Conservation (phyloP, 2,797 vertebrate species). For the Botia kubotai region DNA sequence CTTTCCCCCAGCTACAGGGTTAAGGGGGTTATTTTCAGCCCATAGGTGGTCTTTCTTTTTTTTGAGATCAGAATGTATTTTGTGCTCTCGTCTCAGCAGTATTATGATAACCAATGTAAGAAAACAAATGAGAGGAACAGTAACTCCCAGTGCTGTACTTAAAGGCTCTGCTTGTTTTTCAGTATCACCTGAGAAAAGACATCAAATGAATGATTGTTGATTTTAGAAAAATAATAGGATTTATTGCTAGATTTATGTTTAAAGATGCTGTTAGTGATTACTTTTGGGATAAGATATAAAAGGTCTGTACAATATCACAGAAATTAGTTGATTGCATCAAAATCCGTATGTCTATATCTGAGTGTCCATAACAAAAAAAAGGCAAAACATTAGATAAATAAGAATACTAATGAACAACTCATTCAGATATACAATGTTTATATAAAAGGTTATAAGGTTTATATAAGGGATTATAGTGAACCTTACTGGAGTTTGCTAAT, state of each 20-base stretch:
- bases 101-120: constrained; percentile 59
- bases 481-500: neutral
- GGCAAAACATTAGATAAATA: neutral
- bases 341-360: neutral
- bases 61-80: constrained; percentile 25
- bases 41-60: constrained; percentile 40
- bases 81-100: constrained; percentile 45
- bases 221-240: neutral
- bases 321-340: neutral
- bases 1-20: neutral
- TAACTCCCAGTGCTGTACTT: constrained; percentile 8
- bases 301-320: neutral
- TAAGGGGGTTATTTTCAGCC: constrained; percentile 48
- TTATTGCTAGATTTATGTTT: too few species aligned
- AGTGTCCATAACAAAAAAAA: too few species aligned
- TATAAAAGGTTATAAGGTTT: neutral
- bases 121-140: constrained; percentile 45
- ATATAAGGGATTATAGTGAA: neutral
- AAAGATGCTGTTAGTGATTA: neutral
- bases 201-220: neutral
- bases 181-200: constrained; percentile 37
- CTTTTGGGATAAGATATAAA: too few species aligned
- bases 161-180: neutral
- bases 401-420: neutral
- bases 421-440: neutral